phyloP scores from a whole-genome alignment of 2,113 vertebrate species.

The Prochilodus magdalenae region DNA sequence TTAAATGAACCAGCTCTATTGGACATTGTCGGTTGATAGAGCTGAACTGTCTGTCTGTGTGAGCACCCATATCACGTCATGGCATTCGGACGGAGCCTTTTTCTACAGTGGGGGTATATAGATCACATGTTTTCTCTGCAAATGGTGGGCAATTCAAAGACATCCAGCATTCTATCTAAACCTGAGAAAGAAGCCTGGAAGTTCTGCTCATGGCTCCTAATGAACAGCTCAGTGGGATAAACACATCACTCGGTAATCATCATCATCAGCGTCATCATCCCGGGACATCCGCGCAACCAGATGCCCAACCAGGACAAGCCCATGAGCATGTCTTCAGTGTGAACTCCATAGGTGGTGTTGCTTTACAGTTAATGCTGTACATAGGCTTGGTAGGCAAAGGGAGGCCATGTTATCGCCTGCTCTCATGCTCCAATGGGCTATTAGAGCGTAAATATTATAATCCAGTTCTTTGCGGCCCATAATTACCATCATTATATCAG shows the following conservation, averaged over 20 bases:
- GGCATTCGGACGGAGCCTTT: too few relatives aligned
- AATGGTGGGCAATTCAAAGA: too few relatives aligned
- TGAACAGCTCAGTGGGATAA: not conserved
- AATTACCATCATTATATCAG: slow-evolving; percentile 58
- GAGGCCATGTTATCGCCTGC: slow-evolving; percentile 31
- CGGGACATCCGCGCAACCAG: not conserved
- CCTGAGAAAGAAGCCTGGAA: not conserved
- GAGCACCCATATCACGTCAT: too few relatives aligned
- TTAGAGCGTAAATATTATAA: slow-evolving; percentile 58
- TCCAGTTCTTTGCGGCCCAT: slow-evolving; percentile 48
- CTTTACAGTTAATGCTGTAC: slow-evolving; percentile 39
- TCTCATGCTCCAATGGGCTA: slow-evolving; percentile 24
- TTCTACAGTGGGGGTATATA: too few relatives aligned
- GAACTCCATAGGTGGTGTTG: slow-evolving; percentile 39
- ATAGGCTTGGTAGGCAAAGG: slow-evolving; percentile 16
- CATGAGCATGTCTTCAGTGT: slow-evolving; percentile 13
- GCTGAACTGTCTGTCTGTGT: too few relatives aligned
- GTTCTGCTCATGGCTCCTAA: not conserved
- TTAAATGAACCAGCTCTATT: too few relatives aligned
- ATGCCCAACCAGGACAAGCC: slow-evolving; percentile 12
- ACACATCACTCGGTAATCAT: not conserved
- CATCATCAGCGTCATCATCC: not conserved
- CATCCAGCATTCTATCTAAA: not conserved
- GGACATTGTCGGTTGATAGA: too few relatives aligned
- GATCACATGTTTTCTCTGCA: too few relatives aligned